Conservation (phyloP, 2,113 vertebrate genomes). For the Stictonetta naevosa region DNA sequence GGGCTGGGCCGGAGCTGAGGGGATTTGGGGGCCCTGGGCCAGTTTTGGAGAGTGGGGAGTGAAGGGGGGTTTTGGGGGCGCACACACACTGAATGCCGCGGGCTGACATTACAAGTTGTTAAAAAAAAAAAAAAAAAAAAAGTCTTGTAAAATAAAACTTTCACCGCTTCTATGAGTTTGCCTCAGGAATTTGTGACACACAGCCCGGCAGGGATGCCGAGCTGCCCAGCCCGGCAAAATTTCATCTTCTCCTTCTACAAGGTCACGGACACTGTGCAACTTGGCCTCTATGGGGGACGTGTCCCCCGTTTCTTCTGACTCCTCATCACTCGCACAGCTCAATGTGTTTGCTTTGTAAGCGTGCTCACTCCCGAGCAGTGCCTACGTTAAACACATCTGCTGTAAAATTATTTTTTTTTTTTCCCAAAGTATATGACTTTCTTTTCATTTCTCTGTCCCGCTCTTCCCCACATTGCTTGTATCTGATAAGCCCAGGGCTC, state of each 20-base stretch:
- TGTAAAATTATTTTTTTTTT: neutral
- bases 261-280: fast-evolving
- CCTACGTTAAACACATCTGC: neutral
- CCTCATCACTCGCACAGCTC: neutral
- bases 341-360: neutral
- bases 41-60: neutral
- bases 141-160: neutral
- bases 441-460: neutral
- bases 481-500: neutral
- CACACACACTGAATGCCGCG: fast-evolving
- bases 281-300: fast-evolving
- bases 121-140: no score
- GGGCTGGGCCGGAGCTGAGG: no score
- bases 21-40: neutral
- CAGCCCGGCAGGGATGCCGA: no score
- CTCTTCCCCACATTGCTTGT: neutral
- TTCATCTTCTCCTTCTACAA: neutral
- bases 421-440: fast-evolving
- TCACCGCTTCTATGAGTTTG: neutral
- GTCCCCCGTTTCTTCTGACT: neutral
- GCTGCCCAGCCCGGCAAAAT: no score
- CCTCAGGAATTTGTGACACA: neutral
- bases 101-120: no score
- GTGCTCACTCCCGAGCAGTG: neutral
- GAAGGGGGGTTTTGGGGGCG: neutral